Percentiles rank a stretch among this genome's conserved stretches.
phyloP scores from a whole-genome alignment of 2,888 invertebrate genomes.

The Liposcelis brunnea region DNA sequence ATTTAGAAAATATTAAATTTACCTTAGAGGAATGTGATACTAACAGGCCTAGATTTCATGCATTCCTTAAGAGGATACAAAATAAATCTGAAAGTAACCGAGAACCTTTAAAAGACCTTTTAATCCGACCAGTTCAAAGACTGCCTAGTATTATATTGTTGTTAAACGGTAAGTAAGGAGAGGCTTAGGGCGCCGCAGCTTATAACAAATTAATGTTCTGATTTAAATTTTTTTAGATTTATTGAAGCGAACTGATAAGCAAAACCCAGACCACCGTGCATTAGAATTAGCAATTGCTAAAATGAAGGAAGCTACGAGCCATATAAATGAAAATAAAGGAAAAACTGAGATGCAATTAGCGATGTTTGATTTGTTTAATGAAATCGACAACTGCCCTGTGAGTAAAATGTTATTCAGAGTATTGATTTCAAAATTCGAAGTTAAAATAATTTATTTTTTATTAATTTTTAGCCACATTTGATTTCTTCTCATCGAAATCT shows the following conservation, averaged over 20 bases:
- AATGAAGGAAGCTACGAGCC: conserved; percentile 84
- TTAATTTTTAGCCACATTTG: no score
- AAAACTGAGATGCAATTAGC: conserved; percentile 90
- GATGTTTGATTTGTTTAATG: conserved; percentile 94
- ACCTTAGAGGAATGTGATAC: conserved; percentile 79
- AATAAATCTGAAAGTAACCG: conserved; percentile 90
- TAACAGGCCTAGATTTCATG: conserved; percentile 87
- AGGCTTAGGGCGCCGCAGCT: no score
- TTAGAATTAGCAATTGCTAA: conserved; percentile 73
- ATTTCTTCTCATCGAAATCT: conserved; percentile 86
- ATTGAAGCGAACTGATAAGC: conserved; percentile 75
- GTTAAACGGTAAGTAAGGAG: conserved; percentile 55
- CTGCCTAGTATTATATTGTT: conserved; percentile 90
- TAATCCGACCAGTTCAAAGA: conserved; percentile 95
- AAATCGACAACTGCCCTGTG: conserved; percentile 96
- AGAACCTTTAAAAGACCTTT: conserved; percentile 85
- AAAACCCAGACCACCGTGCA: conserved; percentile 71
- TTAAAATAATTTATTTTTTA: no score
- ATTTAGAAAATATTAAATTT: conserved; percentile 93
- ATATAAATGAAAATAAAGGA: conserved; percentile 95
- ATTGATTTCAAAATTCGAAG: no score
- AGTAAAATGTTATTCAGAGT: no score
- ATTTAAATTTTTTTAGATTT: no score
- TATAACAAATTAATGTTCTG: no score
- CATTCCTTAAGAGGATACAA: conserved; percentile 78